Percentiles rank a stretch among this genome's conserved stretches.
phyloP scores from a whole-genome alignment of 2,113 vertebrate species.

The Monarcha castaneiventris region DNA sequence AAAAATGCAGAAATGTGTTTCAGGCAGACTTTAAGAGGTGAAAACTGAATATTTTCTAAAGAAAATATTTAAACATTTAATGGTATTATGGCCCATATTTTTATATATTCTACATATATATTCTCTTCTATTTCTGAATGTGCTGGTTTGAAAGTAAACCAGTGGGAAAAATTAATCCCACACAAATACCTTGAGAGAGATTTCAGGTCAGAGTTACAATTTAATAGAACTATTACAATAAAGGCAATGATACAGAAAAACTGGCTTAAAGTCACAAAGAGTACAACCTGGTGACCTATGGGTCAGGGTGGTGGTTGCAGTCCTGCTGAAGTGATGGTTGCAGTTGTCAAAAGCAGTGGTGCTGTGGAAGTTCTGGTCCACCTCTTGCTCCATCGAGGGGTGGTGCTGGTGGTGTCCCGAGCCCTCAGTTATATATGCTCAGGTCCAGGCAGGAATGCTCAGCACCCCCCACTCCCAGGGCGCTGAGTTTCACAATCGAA shows the following conservation, averaged over 20 bases:
- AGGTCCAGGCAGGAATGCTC: neutral
- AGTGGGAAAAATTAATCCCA: neutral
- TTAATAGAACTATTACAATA: too few species aligned
- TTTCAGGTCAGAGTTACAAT: too few species aligned
- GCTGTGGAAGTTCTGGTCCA: neutral
- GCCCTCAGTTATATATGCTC: neutral
- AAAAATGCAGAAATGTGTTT: neutral
- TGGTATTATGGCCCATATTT: neutral
- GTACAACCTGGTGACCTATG: too few species aligned
- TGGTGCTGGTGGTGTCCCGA: neutral
- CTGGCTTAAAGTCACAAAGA: neutral
- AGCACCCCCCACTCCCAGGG: too few species aligned
- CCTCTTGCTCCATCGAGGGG: accelerated
- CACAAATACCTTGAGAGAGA: too few species aligned
- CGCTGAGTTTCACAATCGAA: neutral
- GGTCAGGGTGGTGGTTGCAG: neutral
- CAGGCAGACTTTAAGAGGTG: neutral
- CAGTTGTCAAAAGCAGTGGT: neutral
- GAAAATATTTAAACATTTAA: neutral
- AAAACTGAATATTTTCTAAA: neutral
- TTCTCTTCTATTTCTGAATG: neutral
- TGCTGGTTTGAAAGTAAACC: neutral
- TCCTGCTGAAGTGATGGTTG: neutral
- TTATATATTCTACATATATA: neutral
- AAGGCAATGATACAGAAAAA: neutral